Evolutionary conservation across 2,888 invertebrate genomes (phyloP).

Genomic region (Microplitis manilae): DNA sequence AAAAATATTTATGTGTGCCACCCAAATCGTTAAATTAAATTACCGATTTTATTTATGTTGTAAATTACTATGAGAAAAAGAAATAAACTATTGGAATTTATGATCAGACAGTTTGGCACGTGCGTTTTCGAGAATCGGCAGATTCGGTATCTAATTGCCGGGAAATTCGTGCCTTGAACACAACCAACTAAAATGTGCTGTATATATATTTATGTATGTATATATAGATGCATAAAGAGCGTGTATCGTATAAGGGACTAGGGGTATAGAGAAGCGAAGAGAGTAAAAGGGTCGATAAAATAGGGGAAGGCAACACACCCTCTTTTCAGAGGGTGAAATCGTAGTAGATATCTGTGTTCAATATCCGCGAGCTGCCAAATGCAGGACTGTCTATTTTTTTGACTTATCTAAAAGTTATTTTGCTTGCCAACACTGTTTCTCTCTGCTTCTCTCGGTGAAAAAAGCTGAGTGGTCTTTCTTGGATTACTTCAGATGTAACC

Average conservation of each 20-base stretch:
- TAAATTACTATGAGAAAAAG: no score
- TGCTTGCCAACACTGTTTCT: constrained; percentile 17
- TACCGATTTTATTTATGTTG: no score
- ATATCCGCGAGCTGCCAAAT: constrained; percentile 67
- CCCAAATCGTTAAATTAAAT: no score
- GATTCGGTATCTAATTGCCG: constrained; percentile 51
- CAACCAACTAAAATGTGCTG: neutral
- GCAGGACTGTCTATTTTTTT: constrained; percentile 53
- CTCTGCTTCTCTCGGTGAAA: constrained; percentile 7
- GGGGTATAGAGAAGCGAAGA: constrained; percentile 19
- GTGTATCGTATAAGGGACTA: neutral
- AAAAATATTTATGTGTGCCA: no score
- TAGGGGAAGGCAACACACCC: constrained; percentile 43
- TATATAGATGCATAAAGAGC: neutral
- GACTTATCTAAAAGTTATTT: constrained; percentile 23
- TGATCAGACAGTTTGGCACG: constrained; percentile 44
- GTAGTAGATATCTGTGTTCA: constrained; percentile 53
- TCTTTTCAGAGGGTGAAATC: constrained; percentile 43
- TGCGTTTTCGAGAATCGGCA: constrained; percentile 40
- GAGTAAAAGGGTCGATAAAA: neutral
- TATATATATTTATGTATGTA: no score
- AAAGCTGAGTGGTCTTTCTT: no score
- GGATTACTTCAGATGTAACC: neutral
- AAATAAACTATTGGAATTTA: no score
- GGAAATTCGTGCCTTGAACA: constrained; percentile 43